These are phyloP conservation scores for Tortrix viridana DNA, from an alignment of 2,888 invertebrate genomes.

Conservation along the genomic window DNA sequence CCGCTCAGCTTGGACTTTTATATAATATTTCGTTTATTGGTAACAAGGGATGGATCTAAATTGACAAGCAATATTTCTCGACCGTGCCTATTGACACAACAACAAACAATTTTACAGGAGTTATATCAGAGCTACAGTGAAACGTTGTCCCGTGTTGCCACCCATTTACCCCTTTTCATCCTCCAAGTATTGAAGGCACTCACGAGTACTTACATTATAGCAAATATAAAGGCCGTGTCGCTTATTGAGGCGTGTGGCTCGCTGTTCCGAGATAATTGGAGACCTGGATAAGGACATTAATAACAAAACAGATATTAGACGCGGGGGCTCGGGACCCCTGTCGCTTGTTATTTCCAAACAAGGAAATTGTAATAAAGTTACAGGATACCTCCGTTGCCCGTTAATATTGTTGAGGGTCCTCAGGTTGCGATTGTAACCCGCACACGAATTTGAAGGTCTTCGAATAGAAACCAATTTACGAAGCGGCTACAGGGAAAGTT, in stretches of 20 bases:
- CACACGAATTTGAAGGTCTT: constrained; percentile 30
- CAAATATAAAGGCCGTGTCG: constrained; percentile 51
- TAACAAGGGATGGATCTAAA: too few relatives aligned
- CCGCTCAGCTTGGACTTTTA: too few relatives aligned
- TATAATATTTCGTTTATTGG: too few relatives aligned
- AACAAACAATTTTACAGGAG: too few relatives aligned
- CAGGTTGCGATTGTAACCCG: constrained; percentile 54
- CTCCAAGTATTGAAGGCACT: constrained; percentile 13
- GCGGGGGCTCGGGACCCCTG: constrained; percentile 58
- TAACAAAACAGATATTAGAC: constrained; percentile 77
- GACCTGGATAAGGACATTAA: constrained; percentile 74
- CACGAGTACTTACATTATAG: constrained; percentile 44
- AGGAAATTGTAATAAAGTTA: constrained; percentile 74
- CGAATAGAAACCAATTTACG: constrained; percentile 32
- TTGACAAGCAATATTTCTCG: too few relatives aligned
- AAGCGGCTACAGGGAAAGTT: constrained; percentile 29
- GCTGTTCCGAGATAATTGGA: constrained; percentile 69
- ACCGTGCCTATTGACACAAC: too few relatives aligned
- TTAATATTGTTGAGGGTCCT: constrained; percentile 64
- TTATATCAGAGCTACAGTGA: background rate
- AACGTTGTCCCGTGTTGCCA: background rate
- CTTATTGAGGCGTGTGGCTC: constrained; percentile 55
- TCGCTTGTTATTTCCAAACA: constrained; percentile 68
- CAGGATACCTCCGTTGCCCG: constrained; percentile 59
- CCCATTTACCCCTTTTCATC: constrained; percentile 11